A percentile compares a stretch with the other conserved stretches of the same genome.
Evolutionary conservation across 2,113 vertebrate species (phyloP).

Genomic region (Theropithecus gelada): DNA sequence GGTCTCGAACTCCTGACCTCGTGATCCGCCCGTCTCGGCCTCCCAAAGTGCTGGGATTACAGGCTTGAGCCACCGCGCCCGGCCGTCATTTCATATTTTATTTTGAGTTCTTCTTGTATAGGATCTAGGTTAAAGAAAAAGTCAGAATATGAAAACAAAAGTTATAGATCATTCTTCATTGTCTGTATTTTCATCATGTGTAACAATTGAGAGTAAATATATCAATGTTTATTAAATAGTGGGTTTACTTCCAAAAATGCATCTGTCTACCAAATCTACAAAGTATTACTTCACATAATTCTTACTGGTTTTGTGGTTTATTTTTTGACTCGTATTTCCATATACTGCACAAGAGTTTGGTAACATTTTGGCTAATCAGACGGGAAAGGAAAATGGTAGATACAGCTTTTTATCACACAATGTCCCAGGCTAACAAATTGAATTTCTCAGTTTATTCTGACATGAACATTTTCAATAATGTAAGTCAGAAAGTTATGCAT

Average conservation of each 20-base stretch:
- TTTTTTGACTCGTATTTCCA: conserved; percentile 52
- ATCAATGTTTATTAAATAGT: background rate
- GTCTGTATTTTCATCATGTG: background rate
- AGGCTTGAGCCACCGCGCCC: no score
- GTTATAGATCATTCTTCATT: background rate
- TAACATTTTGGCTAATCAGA: conserved; percentile 76
- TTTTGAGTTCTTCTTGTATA: background rate
- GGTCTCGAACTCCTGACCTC: no score
- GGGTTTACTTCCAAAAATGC: background rate
- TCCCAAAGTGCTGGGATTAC: no score
- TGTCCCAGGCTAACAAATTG: conserved; percentile 75
- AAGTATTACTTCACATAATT: conserved; percentile 18
- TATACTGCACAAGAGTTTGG: conserved; percentile 55
- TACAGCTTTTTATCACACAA: conserved; percentile 71
- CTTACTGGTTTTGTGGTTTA: conserved; percentile 25
- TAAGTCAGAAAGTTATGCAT: conserved; percentile 60
- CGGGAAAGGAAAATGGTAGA: conserved; percentile 42
- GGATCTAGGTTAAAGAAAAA: background rate
- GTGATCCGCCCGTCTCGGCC: no score
- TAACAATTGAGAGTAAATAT: background rate
- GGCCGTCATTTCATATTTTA: background rate
- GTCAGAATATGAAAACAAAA: conserved; percentile 14
- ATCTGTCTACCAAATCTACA: background rate
- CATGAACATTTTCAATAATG: conserved; percentile 60
- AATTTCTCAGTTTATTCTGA: conserved; percentile 68